phyloP scores from a whole-genome alignment of 2,888 invertebrate genomes.

The Bombylius major region DNA sequence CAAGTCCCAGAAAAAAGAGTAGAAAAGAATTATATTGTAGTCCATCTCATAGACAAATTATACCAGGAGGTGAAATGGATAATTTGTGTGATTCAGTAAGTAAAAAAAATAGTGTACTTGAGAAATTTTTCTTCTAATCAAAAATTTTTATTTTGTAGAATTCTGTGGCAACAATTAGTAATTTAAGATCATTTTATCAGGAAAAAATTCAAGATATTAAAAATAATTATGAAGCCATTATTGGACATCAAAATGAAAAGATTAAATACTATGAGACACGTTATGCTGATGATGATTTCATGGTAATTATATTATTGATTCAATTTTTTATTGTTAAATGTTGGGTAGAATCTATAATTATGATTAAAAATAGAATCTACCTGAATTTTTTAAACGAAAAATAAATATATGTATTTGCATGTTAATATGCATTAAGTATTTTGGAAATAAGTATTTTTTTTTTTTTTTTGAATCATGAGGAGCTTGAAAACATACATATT shows the following conservation, averaged over 20 bases:
- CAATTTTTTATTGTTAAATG: background rate
- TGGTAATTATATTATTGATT: slow-evolving; percentile 21
- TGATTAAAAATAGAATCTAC: no score
- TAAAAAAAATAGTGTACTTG: background rate
- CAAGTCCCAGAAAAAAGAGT: slow-evolving; percentile 28
- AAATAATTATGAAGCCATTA: slow-evolving; percentile 24
- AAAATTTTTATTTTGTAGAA: slow-evolving; percentile 15
- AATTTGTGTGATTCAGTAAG: slow-evolving; percentile 15
- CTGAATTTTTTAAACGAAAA: no score
- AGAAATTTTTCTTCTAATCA: background rate
- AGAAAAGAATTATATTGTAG: slow-evolving; percentile 31
- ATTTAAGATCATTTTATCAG: slow-evolving; percentile 31
- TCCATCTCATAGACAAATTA: slow-evolving; percentile 34
- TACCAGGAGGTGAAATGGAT: slow-evolving; percentile 26
- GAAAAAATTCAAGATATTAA: slow-evolving; percentile 31
- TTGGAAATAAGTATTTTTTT: no score
- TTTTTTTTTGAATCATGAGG: no score
- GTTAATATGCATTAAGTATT: no score
- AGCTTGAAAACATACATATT: no score
- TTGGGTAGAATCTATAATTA: background rate
- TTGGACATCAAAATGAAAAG: slow-evolving; percentile 28
- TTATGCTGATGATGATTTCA: slow-evolving; percentile 33
- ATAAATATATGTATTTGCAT: no score
- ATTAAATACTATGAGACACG: slow-evolving; percentile 30
- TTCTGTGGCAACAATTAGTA: slow-evolving; percentile 22